Base-by-base conservation (phyloP, 2,888 invertebrate species). In the Dasysyrphus albostriatus region DNA sequence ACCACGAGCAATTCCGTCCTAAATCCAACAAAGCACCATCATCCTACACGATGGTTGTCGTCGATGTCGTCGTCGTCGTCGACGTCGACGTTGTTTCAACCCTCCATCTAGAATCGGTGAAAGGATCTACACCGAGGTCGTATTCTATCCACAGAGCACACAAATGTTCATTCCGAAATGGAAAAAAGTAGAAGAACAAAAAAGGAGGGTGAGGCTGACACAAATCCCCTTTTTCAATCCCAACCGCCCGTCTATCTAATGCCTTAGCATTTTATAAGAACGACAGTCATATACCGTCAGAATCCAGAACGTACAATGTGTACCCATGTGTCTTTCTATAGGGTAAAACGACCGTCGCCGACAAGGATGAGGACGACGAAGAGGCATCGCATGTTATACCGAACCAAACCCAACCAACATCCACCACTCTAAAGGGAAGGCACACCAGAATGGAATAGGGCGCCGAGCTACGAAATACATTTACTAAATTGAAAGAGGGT, bases 1-100 rank as follows among this genome's bases (percentile, higher is more conserved):
- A 67, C 83, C 75, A 87, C 63, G 75, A 83, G 83, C 87, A 77
- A 80, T 83, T 83, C 83, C 83, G 88, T 83, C 80, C 88, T 83
- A 83, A 88, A 83, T 88, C 88, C 88, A 83, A 80, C 79, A 83
- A 88, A 88, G 72, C 87, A 87, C 83, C 83, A 83, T 87, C 87
- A 83, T 83, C 87, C 87, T 75, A 87, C 83, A 81, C 84, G 80
- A 84, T 76, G 81, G 75, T 49, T 84, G 79, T 69, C 65, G 59
- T 56, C 59, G 54, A 75, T n/a, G n/a, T 51, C 59, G 19, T 70
- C 65, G 56, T 54, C 67, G 69, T 83, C 29, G 59, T 49, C 85
- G 63, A 19, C 73, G 74, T 83, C 44, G 74, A 42, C 85, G 82
- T 74, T 74, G 14, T 51, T 83, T 75, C 83, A 83, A 87, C 87